A percentile compares a stretch with the other conserved stretches of the same genome.
Evolutionary conservation across 53 echinoderm and acorn worm genomes (phyloP).

Genomic region (Zoroaster sp.): DNA sequence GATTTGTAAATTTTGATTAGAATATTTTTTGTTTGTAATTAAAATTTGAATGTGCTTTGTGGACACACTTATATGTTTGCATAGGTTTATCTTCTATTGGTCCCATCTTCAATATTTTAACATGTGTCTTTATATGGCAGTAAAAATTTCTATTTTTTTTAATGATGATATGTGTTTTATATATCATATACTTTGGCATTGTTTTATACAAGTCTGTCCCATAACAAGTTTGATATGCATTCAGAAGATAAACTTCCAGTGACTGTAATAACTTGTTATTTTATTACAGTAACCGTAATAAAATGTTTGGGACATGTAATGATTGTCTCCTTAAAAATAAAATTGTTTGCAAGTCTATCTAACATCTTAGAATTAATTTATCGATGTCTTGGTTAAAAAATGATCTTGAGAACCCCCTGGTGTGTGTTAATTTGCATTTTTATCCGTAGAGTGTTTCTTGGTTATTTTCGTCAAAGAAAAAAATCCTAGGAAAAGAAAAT

Average conservation of each 20-base stretch:
- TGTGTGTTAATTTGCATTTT: not conserved
- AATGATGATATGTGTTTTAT: not conserved
- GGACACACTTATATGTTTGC: not conserved
- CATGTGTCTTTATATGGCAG: not conserved
- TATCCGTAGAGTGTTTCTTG: not conserved
- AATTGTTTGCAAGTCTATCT: too few relatives aligned
- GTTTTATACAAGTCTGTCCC: too few relatives aligned
- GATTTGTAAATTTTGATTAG: too few relatives aligned
- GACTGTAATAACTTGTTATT: too few relatives aligned
- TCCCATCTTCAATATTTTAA: not conserved
- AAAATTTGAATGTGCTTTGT: not conserved
- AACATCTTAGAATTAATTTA: too few relatives aligned
- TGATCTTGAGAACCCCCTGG: too few relatives aligned
- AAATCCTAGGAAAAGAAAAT: not conserved
- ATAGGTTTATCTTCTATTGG: conserved; percentile 9
- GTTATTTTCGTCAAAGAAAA: not conserved
- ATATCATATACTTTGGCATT: not conserved
- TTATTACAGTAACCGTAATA: too few relatives aligned
- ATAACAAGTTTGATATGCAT: too few relatives aligned
- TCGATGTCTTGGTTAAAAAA: too few relatives aligned
- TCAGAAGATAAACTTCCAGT: too few relatives aligned
- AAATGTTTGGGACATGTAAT: too few relatives aligned
- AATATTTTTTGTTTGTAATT: not conserved
- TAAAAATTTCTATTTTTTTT: not conserved
- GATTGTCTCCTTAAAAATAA: too few relatives aligned